phyloP scores from a whole-genome alignment of 2,797 vertebrate species.

The Taenioides sp. region DNA sequence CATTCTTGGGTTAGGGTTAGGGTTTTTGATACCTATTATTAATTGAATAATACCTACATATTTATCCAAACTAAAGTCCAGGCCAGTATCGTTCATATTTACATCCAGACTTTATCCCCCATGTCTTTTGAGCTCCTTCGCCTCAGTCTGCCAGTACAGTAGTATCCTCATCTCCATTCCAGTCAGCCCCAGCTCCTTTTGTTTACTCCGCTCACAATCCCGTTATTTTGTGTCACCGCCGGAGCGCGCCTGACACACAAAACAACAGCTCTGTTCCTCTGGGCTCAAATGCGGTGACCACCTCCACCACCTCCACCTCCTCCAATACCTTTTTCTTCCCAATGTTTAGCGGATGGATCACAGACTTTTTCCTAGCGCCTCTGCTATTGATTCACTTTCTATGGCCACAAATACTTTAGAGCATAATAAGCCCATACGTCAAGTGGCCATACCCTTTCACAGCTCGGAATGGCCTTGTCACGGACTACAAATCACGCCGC shows the following conservation, averaged over 20 bases:
- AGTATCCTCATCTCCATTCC: slow-evolving; percentile 13
- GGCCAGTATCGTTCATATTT: background rate
- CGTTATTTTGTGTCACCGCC: slow-evolving; percentile 46
- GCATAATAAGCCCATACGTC: slow-evolving; percentile 77
- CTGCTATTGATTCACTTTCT: slow-evolving; percentile 76
- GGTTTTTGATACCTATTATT: no score
- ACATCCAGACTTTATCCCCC: background rate
- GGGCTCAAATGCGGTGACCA: slow-evolving; percentile 56
- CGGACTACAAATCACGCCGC: slow-evolving; percentile 77
- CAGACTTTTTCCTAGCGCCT: slow-evolving; percentile 30
- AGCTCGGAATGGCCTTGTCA: slow-evolving; percentile 72
- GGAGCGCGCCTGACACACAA: slow-evolving; percentile 43
- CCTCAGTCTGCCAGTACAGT: background rate
- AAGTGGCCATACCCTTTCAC: slow-evolving; percentile 67
- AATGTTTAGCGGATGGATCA: slow-evolving; percentile 62
- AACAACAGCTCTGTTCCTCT: slow-evolving; percentile 51
- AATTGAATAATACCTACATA: no score
- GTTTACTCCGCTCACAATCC: slow-evolving; percentile 23
- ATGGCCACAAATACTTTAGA: slow-evolving; percentile 79
- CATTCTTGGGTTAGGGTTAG: no score
- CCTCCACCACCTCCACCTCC: slow-evolving; percentile 57
- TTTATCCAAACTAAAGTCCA: no score
- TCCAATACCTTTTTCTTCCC: slow-evolving; percentile 29
- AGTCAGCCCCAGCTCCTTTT: slow-evolving; percentile 26
- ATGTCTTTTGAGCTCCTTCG: background rate